Conservation (phyloP, 2,888 invertebrate species). For the Apodemia zela region DNA sequence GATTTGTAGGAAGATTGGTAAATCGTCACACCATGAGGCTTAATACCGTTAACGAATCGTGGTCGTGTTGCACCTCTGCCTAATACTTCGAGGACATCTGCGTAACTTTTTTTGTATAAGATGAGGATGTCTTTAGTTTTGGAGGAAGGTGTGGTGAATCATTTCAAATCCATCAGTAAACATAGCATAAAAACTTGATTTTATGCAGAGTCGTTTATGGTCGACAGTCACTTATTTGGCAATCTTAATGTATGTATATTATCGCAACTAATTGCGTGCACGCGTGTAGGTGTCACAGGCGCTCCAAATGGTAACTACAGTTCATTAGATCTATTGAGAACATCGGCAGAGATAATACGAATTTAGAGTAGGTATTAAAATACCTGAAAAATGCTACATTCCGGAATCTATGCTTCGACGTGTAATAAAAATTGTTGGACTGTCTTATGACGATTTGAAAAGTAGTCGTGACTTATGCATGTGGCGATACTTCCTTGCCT, state of each 20-base stretch:
- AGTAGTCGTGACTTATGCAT: too few relatives aligned
- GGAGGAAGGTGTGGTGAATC: not conserved
- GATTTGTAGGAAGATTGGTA: too few relatives aligned
- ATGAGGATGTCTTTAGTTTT: not conserved
- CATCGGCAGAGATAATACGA: not conserved
- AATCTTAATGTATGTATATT: constrained; percentile 5
- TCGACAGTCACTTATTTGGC: constrained; percentile 3
- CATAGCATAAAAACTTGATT: not conserved
- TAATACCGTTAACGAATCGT: not conserved
- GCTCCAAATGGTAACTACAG: constrained; percentile 11
- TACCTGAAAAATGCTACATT: not conserved
- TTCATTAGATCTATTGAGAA: not conserved
- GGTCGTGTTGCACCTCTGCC: not conserved
- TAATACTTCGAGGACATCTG: not conserved
- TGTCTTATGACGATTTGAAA: too few relatives aligned
- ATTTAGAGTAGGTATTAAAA: not conserved
- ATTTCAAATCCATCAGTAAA: not conserved
- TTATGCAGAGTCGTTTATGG: not conserved
- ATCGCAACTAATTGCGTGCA: constrained; percentile 10
- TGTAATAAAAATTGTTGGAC: too few relatives aligned
- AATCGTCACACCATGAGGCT: too few relatives aligned
- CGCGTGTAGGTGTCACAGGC: constrained; percentile 7
- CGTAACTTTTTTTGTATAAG: not conserved
- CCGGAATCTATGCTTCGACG: not conserved
- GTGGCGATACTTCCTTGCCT: too few relatives aligned